phyloP scores from a whole-genome alignment of 2,888 invertebrate genomes.

The Pantelozetes paolii region DNA sequence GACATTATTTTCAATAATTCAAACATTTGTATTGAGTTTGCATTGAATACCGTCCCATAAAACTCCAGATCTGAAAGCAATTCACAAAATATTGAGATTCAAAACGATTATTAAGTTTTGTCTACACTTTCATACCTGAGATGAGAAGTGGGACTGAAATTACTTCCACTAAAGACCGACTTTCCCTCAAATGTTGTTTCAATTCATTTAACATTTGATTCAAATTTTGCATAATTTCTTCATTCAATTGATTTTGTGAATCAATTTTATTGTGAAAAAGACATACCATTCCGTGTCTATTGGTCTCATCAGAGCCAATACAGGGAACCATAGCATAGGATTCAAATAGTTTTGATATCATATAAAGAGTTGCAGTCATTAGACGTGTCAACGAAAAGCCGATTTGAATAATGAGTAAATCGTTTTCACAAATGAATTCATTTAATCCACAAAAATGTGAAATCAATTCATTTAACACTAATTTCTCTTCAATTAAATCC shows the following conservation, averaged over 20 bases:
- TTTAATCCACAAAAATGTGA: background rate
- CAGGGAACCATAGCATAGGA: background rate
- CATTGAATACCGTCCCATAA: conserved; percentile 21
- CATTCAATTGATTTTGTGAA: background rate
- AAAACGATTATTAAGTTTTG: too few species aligned
- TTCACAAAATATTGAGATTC: too few species aligned
- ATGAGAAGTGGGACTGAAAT: conserved; percentile 17
- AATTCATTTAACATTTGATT: background rate
- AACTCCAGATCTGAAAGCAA: background rate
- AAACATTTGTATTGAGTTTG: conserved; percentile 22
- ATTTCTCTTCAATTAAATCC: conserved; percentile 3
- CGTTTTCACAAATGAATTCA: background rate
- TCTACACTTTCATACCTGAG: conserved; percentile 12
- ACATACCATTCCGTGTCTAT: conserved; percentile 20
- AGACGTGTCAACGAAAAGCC: conserved; percentile 17
- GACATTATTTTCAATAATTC: conserved; percentile 26
- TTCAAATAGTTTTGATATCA: background rate
- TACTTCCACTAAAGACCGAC: background rate
- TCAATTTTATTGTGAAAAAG: background rate
- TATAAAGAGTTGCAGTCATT: conserved; percentile 17
- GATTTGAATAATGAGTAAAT: conserved; percentile 13
- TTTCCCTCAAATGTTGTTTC: too few species aligned
- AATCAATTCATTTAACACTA: conserved; percentile 1
- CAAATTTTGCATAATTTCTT: background rate
- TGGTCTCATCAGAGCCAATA: background rate